Evolutionary conservation across 2,797 vertebrate genomes (phyloP), one percentile per base, ranked within the genome.

Genomic region (Clarias pachynema): DNA sequence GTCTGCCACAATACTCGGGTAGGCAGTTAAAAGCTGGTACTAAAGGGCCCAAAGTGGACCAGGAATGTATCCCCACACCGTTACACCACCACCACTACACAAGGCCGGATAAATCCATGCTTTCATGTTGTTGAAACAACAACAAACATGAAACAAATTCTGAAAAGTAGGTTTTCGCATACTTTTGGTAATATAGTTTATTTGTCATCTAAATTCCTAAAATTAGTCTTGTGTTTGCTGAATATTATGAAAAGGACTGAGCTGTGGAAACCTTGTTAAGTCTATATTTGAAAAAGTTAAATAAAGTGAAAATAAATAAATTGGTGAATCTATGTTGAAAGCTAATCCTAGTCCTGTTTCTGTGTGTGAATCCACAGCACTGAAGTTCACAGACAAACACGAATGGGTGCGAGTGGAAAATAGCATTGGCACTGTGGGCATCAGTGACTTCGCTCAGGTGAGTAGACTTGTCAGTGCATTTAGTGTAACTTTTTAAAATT

Each of bases 401-500:
- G 98, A 99, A 90, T 99, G 98, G 98, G 86, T 99, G 89, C 95
- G 96, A 22, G 95, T 98, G 91, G 96, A 97, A 20, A 87, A 84
- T 68, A 96, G 97, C 31, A 86, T 96, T 81, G 98, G 98, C 69
- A 99, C 97, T 44, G 97, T 99, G 89, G 98, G 98, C 85, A 99
- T 99, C 95, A 99, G 97, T 95, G 94, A 96, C 90, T 99, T 97
- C 95, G 98, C 98, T 84, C 98, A 99, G 95, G 98, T 99, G 94
- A 87, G 88, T 84, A 66, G 40, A 4, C 4, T 62, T 15, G 9
- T 82, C 62, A 18, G 40, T 49, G 0, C 3, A 57, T 20, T 75
- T 18, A 22, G 73, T 56, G 73, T 57, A 29, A 8, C 72, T 40
- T 72, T 24, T 72, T 24, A 44, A 14, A 49, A 49, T 49, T 14